Percentiles rank a stretch among this genome's conserved stretches.
These are phyloP conservation scores for Scolanthus callimorphus DNA, from an alignment of 92 coral and sea anemone species.

Conservation along the genomic window DNA sequence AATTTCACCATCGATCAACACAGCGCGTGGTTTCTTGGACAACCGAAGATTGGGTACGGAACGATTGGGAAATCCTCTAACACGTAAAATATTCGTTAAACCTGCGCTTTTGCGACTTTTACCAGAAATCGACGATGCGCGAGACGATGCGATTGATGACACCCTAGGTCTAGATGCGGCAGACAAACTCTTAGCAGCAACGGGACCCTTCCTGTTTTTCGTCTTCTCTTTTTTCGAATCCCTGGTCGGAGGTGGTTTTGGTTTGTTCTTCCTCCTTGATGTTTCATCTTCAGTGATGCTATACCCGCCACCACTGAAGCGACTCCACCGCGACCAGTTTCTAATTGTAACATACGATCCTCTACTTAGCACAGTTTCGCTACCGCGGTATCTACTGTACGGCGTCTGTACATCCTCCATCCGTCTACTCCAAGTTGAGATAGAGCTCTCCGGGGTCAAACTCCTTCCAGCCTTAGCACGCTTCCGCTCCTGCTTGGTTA, in stretches of 20 bases:
- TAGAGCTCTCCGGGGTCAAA: not conserved
- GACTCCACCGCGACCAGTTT: conserved; percentile 75
- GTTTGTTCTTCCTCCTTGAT: not conserved
- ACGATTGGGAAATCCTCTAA: not conserved
- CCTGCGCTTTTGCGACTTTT: conserved; percentile 1
- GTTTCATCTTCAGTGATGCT: conserved; percentile 18
- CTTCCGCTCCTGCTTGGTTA: conserved; percentile 17
- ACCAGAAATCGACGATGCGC: not conserved
- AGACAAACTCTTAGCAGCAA: not conserved
- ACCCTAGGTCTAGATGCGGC: not conserved
- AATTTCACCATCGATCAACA: not conserved
- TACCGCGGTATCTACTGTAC: conserved; percentile 11
- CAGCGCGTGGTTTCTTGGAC: not conserved
- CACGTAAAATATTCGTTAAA: not conserved
- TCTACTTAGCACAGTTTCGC: conserved; percentile 38
- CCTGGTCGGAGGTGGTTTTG: not conserved
- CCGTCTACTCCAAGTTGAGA: conserved; percentile 11
- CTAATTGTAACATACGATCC: conserved; percentile 46
- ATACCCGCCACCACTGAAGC: conserved; percentile 62
- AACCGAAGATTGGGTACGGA: not conserved
- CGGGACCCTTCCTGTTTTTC: not conserved
- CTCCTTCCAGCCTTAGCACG: conserved; percentile 7
- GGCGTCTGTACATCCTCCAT: not conserved
- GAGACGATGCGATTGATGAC: not conserved
- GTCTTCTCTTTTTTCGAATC: not conserved